Evolutionary conservation across 2,797 vertebrate species (phyloP), one percentile per base, ranked within the genome.

Genomic region (Catamblyrhynchus diadema): DNA sequence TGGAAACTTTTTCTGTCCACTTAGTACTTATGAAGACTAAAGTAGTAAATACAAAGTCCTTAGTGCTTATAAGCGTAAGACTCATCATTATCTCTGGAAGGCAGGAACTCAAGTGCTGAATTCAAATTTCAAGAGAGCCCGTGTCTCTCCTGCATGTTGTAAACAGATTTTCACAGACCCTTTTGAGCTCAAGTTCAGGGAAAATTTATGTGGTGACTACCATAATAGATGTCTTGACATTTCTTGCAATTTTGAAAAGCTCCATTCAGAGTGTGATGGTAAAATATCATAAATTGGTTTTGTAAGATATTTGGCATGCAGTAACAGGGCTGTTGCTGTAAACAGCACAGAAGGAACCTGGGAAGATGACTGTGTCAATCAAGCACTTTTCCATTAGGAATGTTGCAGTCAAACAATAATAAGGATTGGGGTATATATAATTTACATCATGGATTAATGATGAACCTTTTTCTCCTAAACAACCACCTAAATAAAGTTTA

Each of bases 301-400:
- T 85, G 17, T n/a, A 56, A 77, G n/a, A 23, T 72, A 60, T 28
- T 39, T 92, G 47, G 45, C 25, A 8, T 16, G 8, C 39, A 73
- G 10, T 30, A 62, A 30, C 23, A 48, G 6, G 8, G 39, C 4
- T 72, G 8, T 44, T 75, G 20, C 28, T 91, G 20, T 33, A 53
- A 91, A 64, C 2, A 48, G 14, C 14, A 18, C 13, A 3, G n/a
- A 79, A 54, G 54, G 69, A 85, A 56, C 77, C 33, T 73, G 35
- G 39, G 32, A 79, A 73, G 25, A 53, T 12, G 33, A 2, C 6
- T n/a, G 3, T 30, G 35, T 61, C 1, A 1, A 24, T 44, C 0
- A 0, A 79, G 18, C 19, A 69, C 8, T 70, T 89, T 86, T 79
- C 39, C 51, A 39, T 5, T 47, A 85, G 45, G 30, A 66, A 67